Conservation (phyloP, 2,888 invertebrate genomes). For the Trilocha varians region DNA sequence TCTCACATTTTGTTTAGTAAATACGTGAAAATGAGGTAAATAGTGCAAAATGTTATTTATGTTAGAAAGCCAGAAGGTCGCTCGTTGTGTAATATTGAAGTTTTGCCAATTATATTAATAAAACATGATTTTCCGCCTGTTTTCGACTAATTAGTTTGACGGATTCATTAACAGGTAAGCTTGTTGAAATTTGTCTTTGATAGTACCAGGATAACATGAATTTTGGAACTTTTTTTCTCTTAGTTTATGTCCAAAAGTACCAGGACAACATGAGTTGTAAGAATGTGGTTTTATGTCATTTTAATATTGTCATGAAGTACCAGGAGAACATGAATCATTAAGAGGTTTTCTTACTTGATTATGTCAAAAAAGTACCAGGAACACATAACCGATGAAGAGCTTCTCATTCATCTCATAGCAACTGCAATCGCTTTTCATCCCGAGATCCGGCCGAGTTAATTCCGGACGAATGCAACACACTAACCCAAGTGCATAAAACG, state of each 20-base stretch:
- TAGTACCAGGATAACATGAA: too few species aligned
- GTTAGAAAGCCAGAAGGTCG: conserved; percentile 1
- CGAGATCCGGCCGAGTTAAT: neutral
- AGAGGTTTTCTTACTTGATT: neutral
- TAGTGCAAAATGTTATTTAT: neutral
- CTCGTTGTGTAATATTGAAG: conserved; percentile 9
- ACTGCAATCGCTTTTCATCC: too few species aligned
- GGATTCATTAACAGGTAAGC: too few species aligned
- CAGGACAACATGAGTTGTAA: neutral
- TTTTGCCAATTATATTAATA: conserved; percentile 16
- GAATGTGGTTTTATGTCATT: neutral
- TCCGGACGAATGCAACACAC: neutral
- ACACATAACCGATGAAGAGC: too few species aligned
- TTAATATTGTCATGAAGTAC: neutral
- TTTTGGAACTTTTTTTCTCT: too few species aligned
- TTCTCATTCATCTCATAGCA: too few species aligned
- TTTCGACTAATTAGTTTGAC: neutral
- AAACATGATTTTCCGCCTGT: neutral
- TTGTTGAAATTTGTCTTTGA: too few species aligned
- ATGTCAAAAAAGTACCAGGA: neutral
- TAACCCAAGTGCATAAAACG: neutral
- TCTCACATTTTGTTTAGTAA: neutral
- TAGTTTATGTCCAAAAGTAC: neutral
- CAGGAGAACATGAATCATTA: neutral
- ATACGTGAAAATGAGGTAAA: neutral